A percentile compares a stretch with the other conserved stretches of the same genome.
These are phyloP conservation scores for Caenorhabditis becei DNA, from an alignment of 2,888 invertebrate genomes.

Conservation along the genomic window DNA sequence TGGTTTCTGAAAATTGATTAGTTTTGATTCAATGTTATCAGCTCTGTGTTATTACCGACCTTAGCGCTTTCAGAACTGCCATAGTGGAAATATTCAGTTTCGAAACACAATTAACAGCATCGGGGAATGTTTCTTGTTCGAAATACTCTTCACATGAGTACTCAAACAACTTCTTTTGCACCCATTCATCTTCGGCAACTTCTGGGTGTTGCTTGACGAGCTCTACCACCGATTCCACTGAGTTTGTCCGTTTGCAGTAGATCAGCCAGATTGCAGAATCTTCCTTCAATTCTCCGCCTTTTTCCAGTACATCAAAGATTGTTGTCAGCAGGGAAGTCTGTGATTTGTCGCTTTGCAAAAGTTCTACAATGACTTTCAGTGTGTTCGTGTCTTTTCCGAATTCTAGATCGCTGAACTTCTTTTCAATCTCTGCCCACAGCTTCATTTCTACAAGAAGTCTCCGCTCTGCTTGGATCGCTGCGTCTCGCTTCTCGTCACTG, in stretches of 20 bases:
- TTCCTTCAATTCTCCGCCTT: background rate
- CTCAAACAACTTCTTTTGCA: slow-evolving; percentile 27
- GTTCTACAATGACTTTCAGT: background rate
- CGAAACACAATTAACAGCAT: slow-evolving; percentile 7
- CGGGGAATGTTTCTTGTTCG: slow-evolving; percentile 15
- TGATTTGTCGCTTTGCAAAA: background rate
- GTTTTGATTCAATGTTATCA: background rate
- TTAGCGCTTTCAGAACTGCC: slow-evolving; percentile 20
- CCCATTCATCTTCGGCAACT: background rate
- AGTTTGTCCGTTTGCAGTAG: slow-evolving; percentile 19
- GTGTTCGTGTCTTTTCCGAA: slow-evolving; percentile 17
- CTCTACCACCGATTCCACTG: background rate
- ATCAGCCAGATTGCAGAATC: slow-evolving; percentile 4
- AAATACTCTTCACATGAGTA: slow-evolving; percentile 31
- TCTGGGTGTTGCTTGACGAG: slow-evolving; percentile 3
- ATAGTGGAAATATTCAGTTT: background rate
- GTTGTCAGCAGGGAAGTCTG: background rate
- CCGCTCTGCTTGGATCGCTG: slow-evolving; percentile 13
- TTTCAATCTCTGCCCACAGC: slow-evolving; percentile 27
- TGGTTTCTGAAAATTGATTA: slow-evolving; percentile 25
- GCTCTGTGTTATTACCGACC: background rate
- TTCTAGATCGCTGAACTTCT: slow-evolving; percentile 7
- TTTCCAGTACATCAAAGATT: background rate
- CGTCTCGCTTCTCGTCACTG: slow-evolving; percentile 29
- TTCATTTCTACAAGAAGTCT: slow-evolving; percentile 40